These are phyloP conservation scores for Meteorus colon DNA, from an alignment of 2,888 invertebrate genomes.

Conservation along the genomic window DNA sequence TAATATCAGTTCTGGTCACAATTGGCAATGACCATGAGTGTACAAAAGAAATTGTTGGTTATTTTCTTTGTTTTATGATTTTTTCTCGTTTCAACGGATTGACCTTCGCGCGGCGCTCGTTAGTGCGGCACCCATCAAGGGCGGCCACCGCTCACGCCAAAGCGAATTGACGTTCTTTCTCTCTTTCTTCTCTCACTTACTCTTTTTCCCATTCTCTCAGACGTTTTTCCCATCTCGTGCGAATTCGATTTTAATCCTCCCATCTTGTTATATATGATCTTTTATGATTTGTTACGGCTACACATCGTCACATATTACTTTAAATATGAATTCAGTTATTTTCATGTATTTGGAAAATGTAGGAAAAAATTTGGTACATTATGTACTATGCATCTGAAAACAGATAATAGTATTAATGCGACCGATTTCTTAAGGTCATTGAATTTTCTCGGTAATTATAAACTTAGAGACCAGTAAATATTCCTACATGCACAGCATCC, in stretches of 20 bases:
- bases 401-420: conserved; percentile 2
- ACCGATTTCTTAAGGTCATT: conserved; percentile 59
- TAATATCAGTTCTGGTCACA: too few species aligned
- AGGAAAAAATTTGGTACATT: too few species aligned
- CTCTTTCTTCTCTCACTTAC: conserved; percentile 30
- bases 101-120: conserved; percentile 43
- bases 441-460: conserved; percentile 68
- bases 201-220: conserved; percentile 10
- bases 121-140: conserved; percentile 43
- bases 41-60: neutral
- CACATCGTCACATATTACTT: conserved; percentile 19
- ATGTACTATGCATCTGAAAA: neutral
- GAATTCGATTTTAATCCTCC: conserved; percentile 44
- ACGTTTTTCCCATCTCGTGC: conserved; percentile 26
- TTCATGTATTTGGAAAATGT: neutral
- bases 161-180: conserved; percentile 57
- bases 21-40: neutral
- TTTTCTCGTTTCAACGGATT: conserved; percentile 23
- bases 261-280: conserved; percentile 26
- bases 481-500: conserved; percentile 52
- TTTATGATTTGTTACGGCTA: conserved; percentile 39
- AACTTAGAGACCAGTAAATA: conserved; percentile 69
- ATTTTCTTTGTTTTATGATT: neutral
- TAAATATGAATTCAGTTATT: too few species aligned
- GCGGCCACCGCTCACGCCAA: conserved; percentile 58